Evolutionary conservation across 2,888 invertebrate genomes (phyloP).

Genomic region (Branchellion lobata): DNA sequence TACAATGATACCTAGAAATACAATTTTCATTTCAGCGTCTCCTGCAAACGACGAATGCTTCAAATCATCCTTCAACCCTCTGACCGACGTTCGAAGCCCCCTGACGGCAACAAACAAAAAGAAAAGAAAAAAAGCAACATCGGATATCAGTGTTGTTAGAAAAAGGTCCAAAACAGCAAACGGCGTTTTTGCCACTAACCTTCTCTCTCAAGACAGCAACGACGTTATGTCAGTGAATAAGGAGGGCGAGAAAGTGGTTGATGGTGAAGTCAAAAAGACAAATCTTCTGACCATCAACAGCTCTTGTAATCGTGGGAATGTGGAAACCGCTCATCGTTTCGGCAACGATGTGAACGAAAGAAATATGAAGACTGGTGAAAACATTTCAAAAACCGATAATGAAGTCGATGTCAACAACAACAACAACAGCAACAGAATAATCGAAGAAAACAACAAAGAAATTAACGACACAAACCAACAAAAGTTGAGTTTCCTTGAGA

Average conservation of each 20-base stretch:
- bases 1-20: too few relatives aligned
- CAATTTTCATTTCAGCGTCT: not conserved
- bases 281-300: too few relatives aligned
- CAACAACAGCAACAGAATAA: not conserved
- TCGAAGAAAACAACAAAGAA: not conserved
- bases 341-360: not conserved
- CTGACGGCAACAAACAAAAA: too few relatives aligned
- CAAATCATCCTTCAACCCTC: not conserved
- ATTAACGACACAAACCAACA: not conserved
- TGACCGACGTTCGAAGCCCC: not conserved
- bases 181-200: not conserved
- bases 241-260: too few relatives aligned
- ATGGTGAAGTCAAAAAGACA: too few relatives aligned
- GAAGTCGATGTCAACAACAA: not conserved
- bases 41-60: not conserved
- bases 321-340: not conserved
- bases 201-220: too few relatives aligned
- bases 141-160: not conserved
- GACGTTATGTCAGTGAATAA: too few relatives aligned
- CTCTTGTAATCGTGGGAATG: not conserved
- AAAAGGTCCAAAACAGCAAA: not conserved
- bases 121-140: not conserved
- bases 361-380: not conserved
- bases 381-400: not conserved
- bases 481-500: conserved; percentile 24